Evolutionary conservation across 1,140 invertebrate species (phyloP).

Genomic region (Battus philenor): DNA sequence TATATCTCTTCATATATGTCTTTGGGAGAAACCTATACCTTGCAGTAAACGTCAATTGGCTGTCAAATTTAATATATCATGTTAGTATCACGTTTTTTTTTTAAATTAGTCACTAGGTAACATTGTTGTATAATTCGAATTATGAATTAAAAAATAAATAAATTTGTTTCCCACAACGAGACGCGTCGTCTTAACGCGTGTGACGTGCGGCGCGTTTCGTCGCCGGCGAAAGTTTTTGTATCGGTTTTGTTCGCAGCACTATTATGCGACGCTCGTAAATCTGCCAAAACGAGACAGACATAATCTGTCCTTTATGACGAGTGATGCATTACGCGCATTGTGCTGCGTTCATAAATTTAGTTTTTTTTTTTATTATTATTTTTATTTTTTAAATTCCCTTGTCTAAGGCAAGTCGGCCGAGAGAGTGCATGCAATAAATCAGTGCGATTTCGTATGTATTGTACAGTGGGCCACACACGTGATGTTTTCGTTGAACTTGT

Average conservation of each 20-base stretch:
- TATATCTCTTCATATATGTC: too few species aligned
- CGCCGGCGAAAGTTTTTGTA: conserved; percentile 15
- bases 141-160: too few species aligned
- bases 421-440: conserved; percentile 1
- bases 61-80: too few species aligned
- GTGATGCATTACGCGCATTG: conserved; percentile 60
- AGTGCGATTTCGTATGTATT: not conserved
- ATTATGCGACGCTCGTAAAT: conserved; percentile 63
- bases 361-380: conserved; percentile 44
- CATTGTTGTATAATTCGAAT: too few species aligned
- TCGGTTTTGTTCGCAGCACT: conserved; percentile 20
- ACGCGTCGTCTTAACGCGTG: too few species aligned
- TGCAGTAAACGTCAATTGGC: too few species aligned
- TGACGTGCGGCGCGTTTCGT: too few species aligned
- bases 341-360: conserved; percentile 46
- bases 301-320: conserved; percentile 67
- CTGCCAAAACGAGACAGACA: conserved; percentile 41
- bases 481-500: not conserved
- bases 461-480: not conserved
- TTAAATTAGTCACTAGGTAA: too few species aligned
- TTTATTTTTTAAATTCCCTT: too few species aligned
- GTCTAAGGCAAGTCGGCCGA: conserved; percentile 6
- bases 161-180: too few species aligned
- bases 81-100: too few species aligned
- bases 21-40: too few species aligned